Percentiles rank a stretch among this genome's conserved stretches.
Conservation (phyloP, 1,140 invertebrate species). For the Hestina assimilis region DNA sequence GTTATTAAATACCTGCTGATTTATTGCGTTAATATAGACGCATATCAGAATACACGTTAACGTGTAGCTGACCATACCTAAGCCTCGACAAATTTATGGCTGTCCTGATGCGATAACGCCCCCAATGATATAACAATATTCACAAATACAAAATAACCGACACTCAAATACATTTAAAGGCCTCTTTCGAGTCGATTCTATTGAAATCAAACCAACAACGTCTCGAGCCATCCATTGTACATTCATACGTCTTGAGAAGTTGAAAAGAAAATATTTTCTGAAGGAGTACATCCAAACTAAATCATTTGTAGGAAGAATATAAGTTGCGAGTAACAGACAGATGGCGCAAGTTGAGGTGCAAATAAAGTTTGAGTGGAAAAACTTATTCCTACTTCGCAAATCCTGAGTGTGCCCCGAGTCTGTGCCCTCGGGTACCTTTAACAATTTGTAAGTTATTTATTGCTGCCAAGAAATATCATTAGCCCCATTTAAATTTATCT, state of each 20-base stretch:
- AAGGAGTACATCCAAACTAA: slow-evolving; percentile 70
- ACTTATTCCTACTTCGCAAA: slow-evolving; percentile 67
- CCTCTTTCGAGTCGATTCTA: slow-evolving; percentile 21
- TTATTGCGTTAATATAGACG: slow-evolving; percentile 21
- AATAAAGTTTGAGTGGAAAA: slow-evolving; percentile 78
- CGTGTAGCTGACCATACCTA: slow-evolving; percentile 18
- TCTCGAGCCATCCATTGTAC: slow-evolving; percentile 52
- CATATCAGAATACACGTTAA: slow-evolving; percentile 25
- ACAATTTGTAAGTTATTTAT: slow-evolving; percentile 76
- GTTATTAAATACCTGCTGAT: slow-evolving; percentile 8
- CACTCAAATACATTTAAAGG: slow-evolving; percentile 27
- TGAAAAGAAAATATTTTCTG: slow-evolving; percentile 73
- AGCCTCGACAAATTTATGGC: slow-evolving; percentile 25
- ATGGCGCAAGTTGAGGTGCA: slow-evolving; percentile 73
- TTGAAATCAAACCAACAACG: slow-evolving; percentile 39
- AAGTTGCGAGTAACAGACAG: slow-evolving; percentile 73
- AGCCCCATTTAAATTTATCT: slow-evolving; percentile 63
- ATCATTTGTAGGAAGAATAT: slow-evolving; percentile 74
- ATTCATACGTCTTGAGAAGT: slow-evolving; percentile 62
- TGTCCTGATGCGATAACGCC: slow-evolving; percentile 27
- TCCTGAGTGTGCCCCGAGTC: slow-evolving; percentile 54
- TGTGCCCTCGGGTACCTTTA: slow-evolving; percentile 67
- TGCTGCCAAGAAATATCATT: slow-evolving; percentile 69
- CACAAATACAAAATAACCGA: slow-evolving; percentile 20
- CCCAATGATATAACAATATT: slow-evolving; percentile 20